Conservation (phyloP, 2,113 vertebrate genomes). For the Cinclus cinclus region DNA sequence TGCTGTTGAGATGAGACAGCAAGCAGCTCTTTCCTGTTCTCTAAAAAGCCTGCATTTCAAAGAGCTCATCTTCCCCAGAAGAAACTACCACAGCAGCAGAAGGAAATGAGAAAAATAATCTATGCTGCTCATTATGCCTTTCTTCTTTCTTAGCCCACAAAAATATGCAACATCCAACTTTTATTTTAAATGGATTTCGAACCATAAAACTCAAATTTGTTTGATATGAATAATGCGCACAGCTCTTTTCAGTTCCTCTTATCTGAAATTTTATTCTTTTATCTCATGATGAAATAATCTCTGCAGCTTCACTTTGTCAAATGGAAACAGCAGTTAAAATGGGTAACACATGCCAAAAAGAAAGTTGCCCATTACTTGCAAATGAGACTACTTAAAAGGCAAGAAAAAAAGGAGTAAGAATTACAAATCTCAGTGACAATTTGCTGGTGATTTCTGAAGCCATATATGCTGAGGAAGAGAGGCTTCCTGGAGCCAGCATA, state of each 20-base stretch:
- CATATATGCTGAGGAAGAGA: not conserved
- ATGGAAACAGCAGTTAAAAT: constrained; percentile 14
- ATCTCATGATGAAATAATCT: constrained; percentile 45
- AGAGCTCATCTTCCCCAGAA: not conserved
- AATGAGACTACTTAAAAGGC: not conserved
- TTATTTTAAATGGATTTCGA: constrained; percentile 26
- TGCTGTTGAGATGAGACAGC: not conserved
- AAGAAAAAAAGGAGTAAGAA: constrained; percentile 15
- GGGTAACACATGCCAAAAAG: not conserved
- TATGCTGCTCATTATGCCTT: not conserved
- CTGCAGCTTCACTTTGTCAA: constrained; percentile 18
- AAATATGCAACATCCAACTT: not conserved
- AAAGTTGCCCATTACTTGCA: constrained; percentile 12
- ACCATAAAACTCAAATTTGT: not conserved
- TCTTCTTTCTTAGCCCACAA: not conserved
- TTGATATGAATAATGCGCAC: constrained; percentile 37
- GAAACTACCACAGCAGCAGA: not conserved
- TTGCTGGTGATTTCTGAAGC: constrained; percentile 2
- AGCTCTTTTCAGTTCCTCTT: not conserved
- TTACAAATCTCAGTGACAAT: not conserved
- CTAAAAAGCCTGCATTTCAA: not conserved
- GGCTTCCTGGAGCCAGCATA: not conserved
- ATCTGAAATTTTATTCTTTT: constrained; percentile 44
- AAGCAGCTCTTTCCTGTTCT: not conserved
- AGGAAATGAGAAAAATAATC: not conserved